Evolutionary conservation across 1,140 invertebrate species (phyloP).

Genomic region (Macrotrachela quadricornifera): DNA sequence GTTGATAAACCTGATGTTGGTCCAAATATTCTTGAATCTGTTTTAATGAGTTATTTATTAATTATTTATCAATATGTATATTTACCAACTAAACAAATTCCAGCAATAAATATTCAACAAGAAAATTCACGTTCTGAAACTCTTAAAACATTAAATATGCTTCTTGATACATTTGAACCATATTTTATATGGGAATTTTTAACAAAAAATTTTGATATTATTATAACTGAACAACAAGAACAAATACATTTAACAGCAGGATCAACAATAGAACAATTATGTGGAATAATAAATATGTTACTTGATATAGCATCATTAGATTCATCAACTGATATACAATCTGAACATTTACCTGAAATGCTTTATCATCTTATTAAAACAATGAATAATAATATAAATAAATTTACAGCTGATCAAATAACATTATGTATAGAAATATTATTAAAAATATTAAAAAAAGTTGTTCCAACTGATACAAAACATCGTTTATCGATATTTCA

Average conservation of each 20-base stretch:
- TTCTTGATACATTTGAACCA: slow-evolving; percentile 61
- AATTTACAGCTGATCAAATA: too few species aligned
- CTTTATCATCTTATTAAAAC: slow-evolving; percentile 41
- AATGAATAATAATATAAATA: too few species aligned
- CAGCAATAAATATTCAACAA: neutral
- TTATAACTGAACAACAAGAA: slow-evolving; percentile 27
- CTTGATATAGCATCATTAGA: slow-evolving; percentile 51
- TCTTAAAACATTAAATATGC: slow-evolving; percentile 58
- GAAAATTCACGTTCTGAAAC: slow-evolving; percentile 29
- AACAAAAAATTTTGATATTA: slow-evolving; percentile 43
- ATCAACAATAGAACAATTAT: slow-evolving; percentile 33
- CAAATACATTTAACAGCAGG: neutral
- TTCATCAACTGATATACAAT: slow-evolving; percentile 53
- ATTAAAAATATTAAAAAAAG: too few species aligned
- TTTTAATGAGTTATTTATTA: too few species aligned
- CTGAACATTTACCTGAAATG: slow-evolving; percentile 50
- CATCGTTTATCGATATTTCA: too few species aligned
- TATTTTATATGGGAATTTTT: slow-evolving; percentile 67
- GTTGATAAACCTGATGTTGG: too few species aligned
- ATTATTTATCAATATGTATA: too few species aligned
- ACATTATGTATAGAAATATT: too few species aligned
- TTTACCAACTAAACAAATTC: too few species aligned
- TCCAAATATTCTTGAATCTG: too few species aligned
- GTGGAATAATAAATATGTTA: slow-evolving; percentile 50
- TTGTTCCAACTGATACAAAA: too few species aligned